Evolutionary conservation across 2,888 invertebrate species (phyloP), one percentile per base, ranked within the genome.

Genomic region (Abrostola tripartita): DNA sequence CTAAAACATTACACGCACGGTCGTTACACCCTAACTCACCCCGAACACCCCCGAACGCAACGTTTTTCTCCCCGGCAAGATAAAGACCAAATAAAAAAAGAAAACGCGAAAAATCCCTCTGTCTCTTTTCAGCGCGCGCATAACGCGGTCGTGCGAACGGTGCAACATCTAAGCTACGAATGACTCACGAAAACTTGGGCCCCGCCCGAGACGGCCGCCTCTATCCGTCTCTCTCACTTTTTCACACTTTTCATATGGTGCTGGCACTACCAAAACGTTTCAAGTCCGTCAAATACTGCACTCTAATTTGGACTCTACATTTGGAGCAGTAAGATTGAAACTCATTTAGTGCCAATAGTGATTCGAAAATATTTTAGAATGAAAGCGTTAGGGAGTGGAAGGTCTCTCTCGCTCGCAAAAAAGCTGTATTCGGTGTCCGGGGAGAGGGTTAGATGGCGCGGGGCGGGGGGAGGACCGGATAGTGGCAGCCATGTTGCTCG

Each of bases 171-270:
- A 93, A 93, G 89, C 94, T 90, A 88, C 90, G 91, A 93, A 93
- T 92, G 93, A 94, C 91, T 93, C 93, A 93, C 94, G 94, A 93
- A 93, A 93, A 93, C 94, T 94, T 93, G 92, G 88, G 91, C 93
- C 85, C 93, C 93, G 93, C 93, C 94, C 94, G 94, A 94, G 94
- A 93, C 91, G 92, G 88, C 84, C 85, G 91, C 89, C 90, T 93
- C 93, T 94, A 94, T 94, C 94, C 90, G 89, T 94, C 94, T 92
- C 94, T 94, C 93, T 94, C 94, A 88, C 88, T 94, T 94, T 94
- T 94, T 94, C 92, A 92, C 93, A 94, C 94, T 94, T 94, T 94
- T 94, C 93, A 92, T 89, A 80, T 85, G 74, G 76, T 68, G 58
- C n/a, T 24, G 67, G 50, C 73, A 81, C 56, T 56, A 71, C 5